These are phyloP conservation scores for Dicaeum eximium DNA, from an alignment of 2,113 vertebrate species.

Conservation along the genomic window DNA sequence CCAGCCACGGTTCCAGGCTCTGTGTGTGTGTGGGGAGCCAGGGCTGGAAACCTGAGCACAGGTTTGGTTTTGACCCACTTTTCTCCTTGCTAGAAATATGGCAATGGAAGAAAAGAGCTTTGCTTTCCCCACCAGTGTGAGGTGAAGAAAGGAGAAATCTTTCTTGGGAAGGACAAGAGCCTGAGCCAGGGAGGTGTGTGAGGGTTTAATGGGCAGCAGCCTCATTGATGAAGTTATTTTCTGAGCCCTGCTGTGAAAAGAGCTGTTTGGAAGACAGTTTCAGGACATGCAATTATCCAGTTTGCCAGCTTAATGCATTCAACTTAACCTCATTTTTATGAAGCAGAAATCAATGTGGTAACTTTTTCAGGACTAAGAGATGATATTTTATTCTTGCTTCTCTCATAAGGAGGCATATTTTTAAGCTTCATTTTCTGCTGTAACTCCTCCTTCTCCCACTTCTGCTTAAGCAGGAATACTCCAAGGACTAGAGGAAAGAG, in stretches of 20 bases:
- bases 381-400: constrained; percentile 15
- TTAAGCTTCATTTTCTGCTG: background rate
- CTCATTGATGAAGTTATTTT: constrained; percentile 60
- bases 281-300: constrained; percentile 59
- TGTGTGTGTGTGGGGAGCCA: rapidly evolving
- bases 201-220: constrained; percentile 30
- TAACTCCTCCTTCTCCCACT: background rate
- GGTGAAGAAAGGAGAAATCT: background rate
- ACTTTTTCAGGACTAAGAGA: constrained; percentile 9
- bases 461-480: background rate
- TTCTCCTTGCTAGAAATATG: background rate
- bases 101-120: background rate
- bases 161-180: background rate
- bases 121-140: background rate
- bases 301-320: constrained; percentile 68
- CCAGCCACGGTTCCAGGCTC: background rate
- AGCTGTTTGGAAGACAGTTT: constrained; percentile 59
- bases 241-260: constrained; percentile 49
- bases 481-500: background rate
- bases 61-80: background rate
- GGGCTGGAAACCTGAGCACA: background rate
- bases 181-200: background rate
- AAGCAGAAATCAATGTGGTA: constrained; percentile 47
- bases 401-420: background rate
- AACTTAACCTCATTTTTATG: constrained; percentile 57